Percentiles rank a stretch among this genome's conserved stretches.
These are phyloP conservation scores for Eulimnadia texana DNA, from an alignment of 1,140 invertebrate species.

Conservation along the genomic window DNA sequence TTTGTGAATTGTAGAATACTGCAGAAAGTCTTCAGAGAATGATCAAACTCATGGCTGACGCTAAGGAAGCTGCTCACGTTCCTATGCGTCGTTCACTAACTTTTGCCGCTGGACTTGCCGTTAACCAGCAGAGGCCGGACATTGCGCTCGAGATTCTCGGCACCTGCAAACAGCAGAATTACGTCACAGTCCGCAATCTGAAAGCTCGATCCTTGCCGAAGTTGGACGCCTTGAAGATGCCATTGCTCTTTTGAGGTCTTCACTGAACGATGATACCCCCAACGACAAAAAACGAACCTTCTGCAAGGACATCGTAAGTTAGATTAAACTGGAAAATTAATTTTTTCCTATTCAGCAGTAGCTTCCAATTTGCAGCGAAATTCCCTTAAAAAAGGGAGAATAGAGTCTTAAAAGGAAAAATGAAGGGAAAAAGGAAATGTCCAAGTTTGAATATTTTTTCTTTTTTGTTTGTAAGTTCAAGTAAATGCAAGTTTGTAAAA, in stretches of 20 bases:
- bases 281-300: conserved; percentile 28
- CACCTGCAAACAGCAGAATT: conserved; percentile 34
- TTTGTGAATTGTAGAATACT: conserved; percentile 41
- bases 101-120: conserved; percentile 44
- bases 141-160: conserved; percentile 48
- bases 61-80: conserved; percentile 35
- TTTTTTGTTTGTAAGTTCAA: not conserved
- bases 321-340: not conserved
- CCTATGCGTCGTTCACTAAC: conserved; percentile 42
- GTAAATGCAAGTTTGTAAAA: too few relatives aligned
- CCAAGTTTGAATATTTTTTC: conserved; percentile 8
- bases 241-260: conserved; percentile 38
- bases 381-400: too few relatives aligned
- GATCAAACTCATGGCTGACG: conserved; percentile 40
- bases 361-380: too few relatives aligned
- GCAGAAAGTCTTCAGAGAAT: conserved; percentile 48
- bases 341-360: not conserved
- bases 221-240: conserved; percentile 47
- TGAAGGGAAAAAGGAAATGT: too few relatives aligned
- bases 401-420: too few relatives aligned
- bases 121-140: conserved; percentile 49
- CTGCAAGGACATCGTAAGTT: conserved; percentile 26
- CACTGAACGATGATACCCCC: conserved; percentile 40
- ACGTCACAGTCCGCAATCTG: conserved; percentile 49
- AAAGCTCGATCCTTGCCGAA: conserved; percentile 42